Evolutionary conservation across 2,888 invertebrate species (phyloP), one percentile per base, ranked within the genome.

Genomic region (Tyria jacobaeae): DNA sequence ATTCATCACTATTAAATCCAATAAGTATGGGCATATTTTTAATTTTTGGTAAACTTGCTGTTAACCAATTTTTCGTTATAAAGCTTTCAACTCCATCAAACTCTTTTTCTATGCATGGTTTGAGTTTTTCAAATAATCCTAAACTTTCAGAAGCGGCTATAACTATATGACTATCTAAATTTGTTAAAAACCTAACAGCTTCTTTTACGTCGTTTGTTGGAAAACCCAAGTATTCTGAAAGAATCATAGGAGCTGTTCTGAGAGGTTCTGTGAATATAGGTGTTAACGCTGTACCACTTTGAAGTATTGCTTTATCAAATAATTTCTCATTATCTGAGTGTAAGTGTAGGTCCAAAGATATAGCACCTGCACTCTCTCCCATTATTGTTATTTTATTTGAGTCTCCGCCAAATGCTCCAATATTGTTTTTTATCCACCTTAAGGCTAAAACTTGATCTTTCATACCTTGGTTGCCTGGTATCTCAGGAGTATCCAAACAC

Each of bases 281-380:
- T 3, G 54, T 25, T 31, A 60, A 12, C 3, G 56, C 39, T 35
- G 51, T 55, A 15, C 59, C 49, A 37, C 58, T 59, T 55, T 64
- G 83, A 34, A 85, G 56, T 21, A 88, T 86, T 27, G 72, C 80
- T 66, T 80, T 80, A 52, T 82, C 76, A 60, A 79, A 81, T 53
- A 81, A 57, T 57, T 64, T 70, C 54, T 75, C 72, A 25, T 68
- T 59, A 10, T 62, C 52, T 9, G 73, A 75, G 35, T 73, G 48
- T 7, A 80, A 49, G 54, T 77, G 76, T 27, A 76, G 66, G 55
- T 78, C 76, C 0, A 78, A 66, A 1, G 79, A 73, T 10, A 64
- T 61, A 0, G 68, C 68, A 0, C 81, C 81, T 9, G 79, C 73
- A 56, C 80, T 78, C 63, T 74, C 61, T 21, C 81, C 81, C 25